These are phyloP conservation scores for Ptychadena robeensis DNA, from an alignment of 2,797 vertebrate genomes.

Conservation along the genomic window DNA sequence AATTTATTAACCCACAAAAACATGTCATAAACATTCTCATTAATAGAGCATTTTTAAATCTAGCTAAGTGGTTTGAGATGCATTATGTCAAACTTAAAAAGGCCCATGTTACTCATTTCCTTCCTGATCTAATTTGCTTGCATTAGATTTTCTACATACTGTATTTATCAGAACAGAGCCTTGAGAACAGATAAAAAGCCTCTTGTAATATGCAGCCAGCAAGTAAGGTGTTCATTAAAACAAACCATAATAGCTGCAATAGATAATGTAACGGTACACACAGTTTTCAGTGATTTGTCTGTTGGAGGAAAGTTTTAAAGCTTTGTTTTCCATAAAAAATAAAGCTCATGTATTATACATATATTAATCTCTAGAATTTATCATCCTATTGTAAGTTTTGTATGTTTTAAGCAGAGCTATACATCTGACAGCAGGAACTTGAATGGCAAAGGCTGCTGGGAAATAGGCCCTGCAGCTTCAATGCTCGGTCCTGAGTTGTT, in stretches of 20 bases:
- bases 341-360: background rate
- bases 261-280: conserved; percentile 27
- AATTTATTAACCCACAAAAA: conserved; percentile 59
- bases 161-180: conserved; percentile 39
- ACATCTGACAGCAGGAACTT: background rate
- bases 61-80: conserved; percentile 59
- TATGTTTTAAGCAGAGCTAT: background rate
- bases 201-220: conserved; percentile 30
- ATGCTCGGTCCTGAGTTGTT: background rate
- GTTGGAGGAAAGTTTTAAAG: conserved; percentile 22
- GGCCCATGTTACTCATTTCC: conserved; percentile 40
- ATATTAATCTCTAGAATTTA: conserved; percentile 19
- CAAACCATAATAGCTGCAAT: conserved; percentile 46
- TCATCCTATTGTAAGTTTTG: conserved; percentile 3
- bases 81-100: conserved; percentile 60
- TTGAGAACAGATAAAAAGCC: conserved; percentile 43
- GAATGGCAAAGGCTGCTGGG: background rate
- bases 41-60: conserved; percentile 59
- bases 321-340: conserved; percentile 19
- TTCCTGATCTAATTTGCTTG: conserved; percentile 47
- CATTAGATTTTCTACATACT: conserved; percentile 42
- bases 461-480: background rate
- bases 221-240: conserved; percentile 41
- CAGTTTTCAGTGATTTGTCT: conserved; percentile 25
- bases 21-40: conserved; percentile 58